Base-by-base conservation (phyloP, 2,888 invertebrate species). In the Drosophila ustulata region DNA sequence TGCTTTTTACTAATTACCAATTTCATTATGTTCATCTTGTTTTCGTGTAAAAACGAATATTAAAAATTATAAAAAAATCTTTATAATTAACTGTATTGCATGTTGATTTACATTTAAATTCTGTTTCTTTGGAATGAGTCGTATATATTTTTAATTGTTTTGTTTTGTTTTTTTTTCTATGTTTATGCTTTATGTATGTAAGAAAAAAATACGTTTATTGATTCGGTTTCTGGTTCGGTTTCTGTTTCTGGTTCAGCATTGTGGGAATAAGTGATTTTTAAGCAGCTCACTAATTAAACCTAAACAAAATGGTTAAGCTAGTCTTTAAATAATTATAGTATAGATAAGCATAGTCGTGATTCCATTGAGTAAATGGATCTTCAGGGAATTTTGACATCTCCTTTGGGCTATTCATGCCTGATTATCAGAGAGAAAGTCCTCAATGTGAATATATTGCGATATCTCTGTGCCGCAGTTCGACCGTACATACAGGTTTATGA, bases 61-160 rank as follows among this genome's bases (percentile, higher is more conserved):
- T 47, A 50, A 28, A 46, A 25, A 49, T 30, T 55, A 56, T 56
- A 55, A 46, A 51, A 45, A 69, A 71, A 56, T 69, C 43, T 37
- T 43, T 49, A 59, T 64, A 56, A 65, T 66, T 68, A 59, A 59
- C 64, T 68, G 72, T 69, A 51, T 72, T 66, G 71, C 71, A 71
- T 70, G 52, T 71, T 71, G 69, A 66, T 66, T 82, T 69, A 82
- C 77, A 77, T 84, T 87, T 78, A 87, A 88, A 81, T 89, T 88
- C 80, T 85, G 80, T 74, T 89, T 90, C 91, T 91, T 91, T 91
- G 92, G 92, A 91, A 91, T 91, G 92, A 91, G 91, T 90, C 90
- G 90, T 90, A 77, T 86, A 78, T 88, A 68, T 79, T 73, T 80
- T 66, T 66, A 62, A 59, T 50, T 66, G 58, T 58, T 59, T 71